A percentile compares a stretch with the other conserved stretches of the same genome.
Conservation (phyloP, 35 echinoderm and acorn worm genomes). For the Lytechinus variegatus region DNA sequence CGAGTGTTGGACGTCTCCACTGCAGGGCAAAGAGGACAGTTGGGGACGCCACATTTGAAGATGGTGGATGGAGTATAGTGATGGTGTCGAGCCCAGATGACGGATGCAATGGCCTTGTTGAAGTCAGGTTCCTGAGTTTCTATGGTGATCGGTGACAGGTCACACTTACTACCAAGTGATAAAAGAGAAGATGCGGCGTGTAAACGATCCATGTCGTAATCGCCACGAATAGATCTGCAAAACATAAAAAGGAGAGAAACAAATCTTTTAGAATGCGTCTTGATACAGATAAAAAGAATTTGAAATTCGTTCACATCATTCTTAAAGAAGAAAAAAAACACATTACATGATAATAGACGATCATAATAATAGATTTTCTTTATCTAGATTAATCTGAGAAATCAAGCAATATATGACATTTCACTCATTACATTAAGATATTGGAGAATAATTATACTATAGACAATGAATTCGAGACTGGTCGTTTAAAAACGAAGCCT, state of each 20-base stretch:
- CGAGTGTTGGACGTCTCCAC: not conserved
- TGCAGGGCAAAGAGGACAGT: slow-evolving; percentile 35
- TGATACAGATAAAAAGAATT: no score
- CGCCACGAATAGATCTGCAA: not conserved
- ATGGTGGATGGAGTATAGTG: not conserved
- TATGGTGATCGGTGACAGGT: slow-evolving; percentile 25
- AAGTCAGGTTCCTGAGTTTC: slow-evolving; percentile 34
- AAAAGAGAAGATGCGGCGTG: not conserved
- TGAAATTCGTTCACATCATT: no score
- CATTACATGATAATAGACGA: no score
- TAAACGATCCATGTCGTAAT: not conserved
- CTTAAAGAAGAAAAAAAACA: no score
- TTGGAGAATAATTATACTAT: no score
- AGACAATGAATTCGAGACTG: no score
- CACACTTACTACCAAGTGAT: not conserved
- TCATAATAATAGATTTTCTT: no score
- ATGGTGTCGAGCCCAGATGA: slow-evolving; percentile 39
- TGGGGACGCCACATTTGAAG: slow-evolving; percentile 34
- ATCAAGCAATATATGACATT: no score
- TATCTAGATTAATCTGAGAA: no score
- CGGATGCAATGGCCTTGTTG: slow-evolving; percentile 39
- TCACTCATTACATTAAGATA: no score
- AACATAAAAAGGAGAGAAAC: not conserved
- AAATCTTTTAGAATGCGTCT: not conserved
- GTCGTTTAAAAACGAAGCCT: no score